Percentiles rank a stretch among this genome's conserved stretches.
These are phyloP conservation scores for Aradus depressus DNA, from an alignment of 2,888 invertebrate genomes.

Conservation along the genomic window DNA sequence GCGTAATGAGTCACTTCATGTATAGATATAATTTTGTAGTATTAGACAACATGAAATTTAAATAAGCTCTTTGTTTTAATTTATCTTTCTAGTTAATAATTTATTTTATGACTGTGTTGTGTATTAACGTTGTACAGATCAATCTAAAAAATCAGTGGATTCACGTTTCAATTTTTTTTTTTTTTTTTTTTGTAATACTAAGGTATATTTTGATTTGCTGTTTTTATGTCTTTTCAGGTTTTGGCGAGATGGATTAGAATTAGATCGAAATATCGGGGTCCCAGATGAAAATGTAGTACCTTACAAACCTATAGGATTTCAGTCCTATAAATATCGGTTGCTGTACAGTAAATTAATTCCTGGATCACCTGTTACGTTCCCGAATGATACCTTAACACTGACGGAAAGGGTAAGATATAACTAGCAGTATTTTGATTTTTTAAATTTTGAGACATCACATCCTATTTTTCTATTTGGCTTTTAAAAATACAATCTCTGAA, in stretches of 20 bases:
- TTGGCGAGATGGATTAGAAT: constrained; percentile 49
- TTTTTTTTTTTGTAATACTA: not conserved
- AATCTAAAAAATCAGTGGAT: too few relatives aligned
- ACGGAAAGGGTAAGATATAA: constrained; percentile 25
- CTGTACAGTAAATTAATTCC: constrained; percentile 48
- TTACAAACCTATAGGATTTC: constrained; percentile 46
- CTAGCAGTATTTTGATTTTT: not conserved
- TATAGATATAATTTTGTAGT: too few relatives aligned
- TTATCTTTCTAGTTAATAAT: too few relatives aligned
- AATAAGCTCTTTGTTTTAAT: too few relatives aligned
- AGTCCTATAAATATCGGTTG: constrained; percentile 47
- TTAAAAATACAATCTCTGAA: too few relatives aligned
- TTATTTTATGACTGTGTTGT: too few relatives aligned
- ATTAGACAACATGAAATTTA: too few relatives aligned
- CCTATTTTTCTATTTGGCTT: too few relatives aligned
- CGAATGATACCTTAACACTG: constrained; percentile 46
- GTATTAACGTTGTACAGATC: too few relatives aligned
- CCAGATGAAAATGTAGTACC: constrained; percentile 43
- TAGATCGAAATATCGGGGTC: constrained; percentile 37
- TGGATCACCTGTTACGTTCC: constrained; percentile 46
- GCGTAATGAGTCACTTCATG: too few relatives aligned
- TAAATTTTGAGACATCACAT: too few relatives aligned
- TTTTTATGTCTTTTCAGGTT: constrained; percentile 39
- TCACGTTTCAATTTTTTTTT: too few relatives aligned
- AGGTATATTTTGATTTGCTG: not conserved